Conservation (phyloP, 2,888 invertebrate species). For the Noctua pronuba region DNA sequence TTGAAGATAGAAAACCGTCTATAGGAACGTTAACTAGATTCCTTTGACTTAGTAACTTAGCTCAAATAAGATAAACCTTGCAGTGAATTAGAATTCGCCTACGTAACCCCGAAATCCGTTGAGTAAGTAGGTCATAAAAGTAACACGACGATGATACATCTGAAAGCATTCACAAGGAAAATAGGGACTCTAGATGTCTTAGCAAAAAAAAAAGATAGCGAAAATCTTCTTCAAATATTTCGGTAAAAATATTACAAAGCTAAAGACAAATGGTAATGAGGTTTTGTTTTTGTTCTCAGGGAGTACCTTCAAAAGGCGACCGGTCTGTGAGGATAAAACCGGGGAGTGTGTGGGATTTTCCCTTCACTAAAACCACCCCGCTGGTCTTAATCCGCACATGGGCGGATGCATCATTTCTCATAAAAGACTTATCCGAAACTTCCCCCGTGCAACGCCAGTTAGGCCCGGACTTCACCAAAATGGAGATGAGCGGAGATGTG, state of each 20-base stretch:
- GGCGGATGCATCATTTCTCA: neutral
- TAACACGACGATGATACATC: constrained; percentile 24
- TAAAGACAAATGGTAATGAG: constrained; percentile 6
- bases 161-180: constrained; percentile 23
- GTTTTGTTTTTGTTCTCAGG: neutral
- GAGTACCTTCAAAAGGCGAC: neutral
- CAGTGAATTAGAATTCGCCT: constrained; percentile 29
- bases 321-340: neutral
- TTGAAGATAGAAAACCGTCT: constrained; percentile 8
- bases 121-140: constrained; percentile 28
- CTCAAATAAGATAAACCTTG: constrained; percentile 11
- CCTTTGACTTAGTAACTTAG: constrained; percentile 9
- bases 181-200: constrained; percentile 9
- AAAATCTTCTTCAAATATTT: constrained; percentile 4
- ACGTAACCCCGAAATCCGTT: constrained; percentile 17
- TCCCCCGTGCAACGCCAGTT: no score
- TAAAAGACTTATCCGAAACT: no score
- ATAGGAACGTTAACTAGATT: constrained; percentile 16
- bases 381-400: neutral
- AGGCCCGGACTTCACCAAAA: no score
- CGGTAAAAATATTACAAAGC: neutral
- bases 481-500: no score
- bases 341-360: neutral
- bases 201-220: constrained; percentile 2
- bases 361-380: neutral